Base-by-base conservation (phyloP, 2,113 vertebrate species). In the Jaculus jaculus region DNA sequence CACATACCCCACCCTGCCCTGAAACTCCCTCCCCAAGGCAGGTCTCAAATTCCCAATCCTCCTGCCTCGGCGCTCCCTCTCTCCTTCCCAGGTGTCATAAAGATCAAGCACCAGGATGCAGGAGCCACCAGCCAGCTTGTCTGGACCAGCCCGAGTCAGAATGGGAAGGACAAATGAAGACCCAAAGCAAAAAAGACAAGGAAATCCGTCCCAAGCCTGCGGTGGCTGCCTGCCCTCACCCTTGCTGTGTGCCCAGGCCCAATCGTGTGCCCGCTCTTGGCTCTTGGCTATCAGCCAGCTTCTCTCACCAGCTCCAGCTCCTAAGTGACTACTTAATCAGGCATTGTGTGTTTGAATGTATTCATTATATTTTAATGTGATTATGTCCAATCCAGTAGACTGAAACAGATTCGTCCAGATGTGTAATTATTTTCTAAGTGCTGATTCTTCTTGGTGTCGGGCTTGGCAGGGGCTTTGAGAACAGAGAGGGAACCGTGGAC, bases 341-440 rank as follows among this genome's bases (percentile, higher is more conserved):
- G 69, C 87, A 65, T 30, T 83, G 92, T 96, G 80, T 60, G 32
- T 91, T 85, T 87, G 78, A 91, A 92, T 89, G 94, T 92, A 92
- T 95, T 96, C 96, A 96, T 97, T 96, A 93, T 81, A 89, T 93
- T 96, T 95, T 97, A 97, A 96, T 96, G 92, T 90, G 90, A 96
- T 95, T 89, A 86, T 87, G 72, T 90, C 75, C 96, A 93, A 94
- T 86, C 93, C 82, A 95, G 85, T 86, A 95, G 94, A 84, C 94
- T 81, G 95, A 95, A 87, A 87, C 93, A 72, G 94, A 96, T 95
- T 94, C 42, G 80, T 95, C 92, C 96, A 84, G 90, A 95, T 90
- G 90, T 89, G 78, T 88, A 90, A 97, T 96, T 92, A 92, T 81
- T 92, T 91, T 90, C 87, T 90, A 80, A 95, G 85, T 58, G 92